phyloP scores from a whole-genome alignment of 92 coral and sea anemone genomes.

The Epizoanthus illoricatus region DNA sequence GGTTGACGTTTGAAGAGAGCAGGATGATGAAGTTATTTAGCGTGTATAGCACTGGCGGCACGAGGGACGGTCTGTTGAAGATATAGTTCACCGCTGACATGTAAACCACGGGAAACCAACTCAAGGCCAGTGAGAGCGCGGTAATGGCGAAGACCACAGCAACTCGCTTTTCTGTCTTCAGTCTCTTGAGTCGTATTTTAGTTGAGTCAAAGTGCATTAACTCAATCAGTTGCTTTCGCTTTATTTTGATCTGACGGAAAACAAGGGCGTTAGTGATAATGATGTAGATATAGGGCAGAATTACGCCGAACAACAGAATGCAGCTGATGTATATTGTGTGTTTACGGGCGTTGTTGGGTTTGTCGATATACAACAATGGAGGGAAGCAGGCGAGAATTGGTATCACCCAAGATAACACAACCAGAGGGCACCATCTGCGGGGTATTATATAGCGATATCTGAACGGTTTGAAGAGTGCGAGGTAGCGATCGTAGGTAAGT shows the following conservation, averaged over 20 bases:
- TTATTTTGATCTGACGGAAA: conserved; percentile 15
- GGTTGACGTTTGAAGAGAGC: neutral
- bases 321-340: conserved; percentile 9
- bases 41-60: neutral
- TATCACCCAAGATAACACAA: conserved; percentile 15
- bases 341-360: neutral
- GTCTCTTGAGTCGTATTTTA: conserved; percentile 18
- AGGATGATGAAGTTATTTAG: conserved; percentile 2
- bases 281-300: conserved; percentile 17
- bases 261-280: neutral
- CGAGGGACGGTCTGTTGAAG: conserved; percentile 20
- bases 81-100: conserved; percentile 6
- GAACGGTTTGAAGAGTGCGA: conserved; percentile 33
- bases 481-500: conserved; percentile 21
- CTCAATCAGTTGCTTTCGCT: neutral
- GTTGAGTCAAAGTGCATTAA: conserved; percentile 16
- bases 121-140: conserved; percentile 7
- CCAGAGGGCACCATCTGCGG: conserved; percentile 21
- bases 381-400: conserved; percentile 12
- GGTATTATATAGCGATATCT: conserved; percentile 31
- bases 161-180: conserved; percentile 14
- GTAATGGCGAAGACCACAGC: conserved; percentile 3
- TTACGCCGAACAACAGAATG: conserved; percentile 1
- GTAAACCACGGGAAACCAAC: conserved; percentile 28
- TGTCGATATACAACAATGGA: conserved; percentile 12